Evolutionary conservation across 2,113 vertebrate species (phyloP), one percentile per base, ranked within the genome.

Genomic region (Sturnus vulgaris): DNA sequence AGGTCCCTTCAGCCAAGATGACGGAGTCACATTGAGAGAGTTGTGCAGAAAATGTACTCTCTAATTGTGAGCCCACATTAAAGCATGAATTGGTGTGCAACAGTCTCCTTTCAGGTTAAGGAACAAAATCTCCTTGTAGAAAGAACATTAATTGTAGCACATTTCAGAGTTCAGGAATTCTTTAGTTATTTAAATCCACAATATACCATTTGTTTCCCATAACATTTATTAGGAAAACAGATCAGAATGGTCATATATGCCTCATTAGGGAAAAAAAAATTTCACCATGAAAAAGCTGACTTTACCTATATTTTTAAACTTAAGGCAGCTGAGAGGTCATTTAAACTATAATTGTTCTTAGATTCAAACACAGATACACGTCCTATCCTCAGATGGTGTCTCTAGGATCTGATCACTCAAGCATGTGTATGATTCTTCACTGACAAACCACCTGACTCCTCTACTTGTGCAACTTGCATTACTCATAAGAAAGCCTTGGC

Each of bases 401-500:
- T 81, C 82, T 46, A 81, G 82, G 71, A 73, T 73, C 33, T 82
- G 86, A 86, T 83, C 90, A 33, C n/a, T 87, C 72, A 35, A 35
- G 68, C 17, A 3, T 60, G 86, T 0, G 27, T 35, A 52, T 33
- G 64, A 71, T 21, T 92, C 76, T 68, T 75, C 72, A 20, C 76
- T 68, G 76, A 93, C 68, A 92, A 96, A 70, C 87, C 93, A 93
- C 68, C 76, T 49, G 61, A 77, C 87, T 93, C 82, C 82, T 83
- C 76, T 27, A 47, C 92, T 94, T 94, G 59, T 86, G 85, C 79
- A 95, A 96, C 88, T 73, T 66, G 79, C 76, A 88, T 97, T 96
- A 93, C 88, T 94, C 95, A 93, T 16, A 80, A 55, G 64, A 82
- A 96, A 95, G 73, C 68, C 79, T 92, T 93, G 90, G 92, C 93